Base-by-base conservation (phyloP, 30 jellyfish, hydroid and myxozoan species). In the Rhopilema esculentum region DNA sequence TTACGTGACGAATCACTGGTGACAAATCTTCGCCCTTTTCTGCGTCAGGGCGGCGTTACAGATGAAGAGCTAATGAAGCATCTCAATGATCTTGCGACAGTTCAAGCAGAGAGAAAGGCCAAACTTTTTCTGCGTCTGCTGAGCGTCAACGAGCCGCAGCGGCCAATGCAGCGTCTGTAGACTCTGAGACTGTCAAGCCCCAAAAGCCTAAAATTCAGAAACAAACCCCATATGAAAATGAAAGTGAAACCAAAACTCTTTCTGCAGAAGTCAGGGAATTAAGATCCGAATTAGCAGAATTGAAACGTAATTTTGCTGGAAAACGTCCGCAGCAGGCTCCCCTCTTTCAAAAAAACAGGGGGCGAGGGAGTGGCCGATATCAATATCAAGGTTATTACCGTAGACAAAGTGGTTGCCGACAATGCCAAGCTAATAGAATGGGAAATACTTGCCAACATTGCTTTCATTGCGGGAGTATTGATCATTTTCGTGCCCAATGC, bases 401-500 rank as follows among this genome's bases (percentile, higher is more conserved):
- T 4, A 76, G 86, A 32, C 83, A 81, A 66, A 57, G 61, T 12
- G 91, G 91, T 26, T 81, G 83, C 79, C 72, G 83, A 49, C 72
- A 66, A 31, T 81, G 91, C 57, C 73, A 66, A 65, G 80, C 91
- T 22, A 66, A 33, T 16, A 83, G 83, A 26, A 57, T 30, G 75
- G 83, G 91, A 81, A 66, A 67, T 66, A 81, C 74, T 26, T 84
- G 85, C 80, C 69, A 84, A 28, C 85, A 84, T 70, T 84, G 92
- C 28, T 82, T 82, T 49, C 7, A 82, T 18, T 68, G 87, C 33
- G 81, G 83, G 27, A 27, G 27, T 20, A 63, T 29, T 19, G 62
- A 69, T 52, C 83, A 49, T 77, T 66, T 51, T 73, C 78, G 79
- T n/a, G 73, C 84, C 61, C 79, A 77, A 87, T 31, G 74, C 70